These are phyloP conservation scores for Myripristis murdjan DNA, from an alignment of 2,797 vertebrate species.

Conservation along the genomic window DNA sequence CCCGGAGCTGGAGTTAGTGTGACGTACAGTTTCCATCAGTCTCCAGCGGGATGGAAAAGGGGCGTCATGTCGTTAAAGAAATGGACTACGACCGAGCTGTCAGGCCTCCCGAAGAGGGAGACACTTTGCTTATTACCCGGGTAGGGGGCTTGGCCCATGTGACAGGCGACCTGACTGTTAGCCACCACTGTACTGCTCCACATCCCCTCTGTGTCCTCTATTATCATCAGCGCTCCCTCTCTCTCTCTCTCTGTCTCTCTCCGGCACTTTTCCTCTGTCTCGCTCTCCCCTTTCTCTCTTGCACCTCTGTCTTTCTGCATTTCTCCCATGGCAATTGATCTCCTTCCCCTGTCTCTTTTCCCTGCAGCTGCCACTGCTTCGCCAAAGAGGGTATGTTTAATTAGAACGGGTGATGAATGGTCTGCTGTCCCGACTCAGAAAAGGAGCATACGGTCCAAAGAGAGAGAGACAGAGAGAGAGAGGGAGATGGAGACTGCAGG, in stretches of 20 bases:
- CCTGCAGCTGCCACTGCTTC: conserved; percentile 61
- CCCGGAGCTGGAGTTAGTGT: conserved; percentile 33
- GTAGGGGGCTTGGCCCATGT: conserved; percentile 55
- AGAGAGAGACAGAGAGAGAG: conserved; percentile 20
- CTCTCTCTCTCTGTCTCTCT: conserved; percentile 5
- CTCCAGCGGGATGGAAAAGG: conserved; percentile 64
- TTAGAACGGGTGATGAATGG: conserved; percentile 78
- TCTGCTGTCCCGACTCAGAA: conserved; percentile 62
- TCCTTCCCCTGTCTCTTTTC: conserved; percentile 66
- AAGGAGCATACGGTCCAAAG: conserved; percentile 49
- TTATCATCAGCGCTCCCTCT: conserved; percentile 48
- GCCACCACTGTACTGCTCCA: conserved; percentile 49
- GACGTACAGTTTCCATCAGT: conserved; percentile 59
- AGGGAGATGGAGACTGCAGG: conserved; percentile 24
- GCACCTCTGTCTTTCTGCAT: conserved; percentile 62
- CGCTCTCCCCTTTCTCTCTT: conserved; percentile 5
- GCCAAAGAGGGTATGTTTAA: conserved; percentile 73
- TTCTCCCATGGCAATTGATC: conserved; percentile 67
- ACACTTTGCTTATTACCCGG: conserved; percentile 65
- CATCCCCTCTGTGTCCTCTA: conserved; percentile 40
- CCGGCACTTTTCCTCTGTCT: conserved; percentile 27
- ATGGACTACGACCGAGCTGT: conserved; percentile 63
- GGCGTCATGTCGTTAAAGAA: conserved; percentile 73
- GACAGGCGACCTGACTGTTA: conserved; percentile 59
- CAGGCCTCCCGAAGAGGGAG: conserved; percentile 62